Conservation (phyloP, 2,797 vertebrate genomes). For the Poecile montanus region DNA sequence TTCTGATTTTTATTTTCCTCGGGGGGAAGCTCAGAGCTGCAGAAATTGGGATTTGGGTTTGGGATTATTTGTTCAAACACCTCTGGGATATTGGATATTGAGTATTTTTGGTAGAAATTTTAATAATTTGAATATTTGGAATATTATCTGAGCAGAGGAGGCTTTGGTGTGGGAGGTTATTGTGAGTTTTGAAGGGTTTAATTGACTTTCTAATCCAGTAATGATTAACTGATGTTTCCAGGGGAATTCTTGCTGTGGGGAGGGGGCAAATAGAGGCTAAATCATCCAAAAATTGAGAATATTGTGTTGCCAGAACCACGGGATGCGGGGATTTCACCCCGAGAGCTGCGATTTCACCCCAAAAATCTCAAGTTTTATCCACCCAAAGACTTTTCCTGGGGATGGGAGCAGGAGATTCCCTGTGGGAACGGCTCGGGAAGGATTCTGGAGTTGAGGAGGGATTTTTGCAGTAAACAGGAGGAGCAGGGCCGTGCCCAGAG, state of each 20-base stretch:
- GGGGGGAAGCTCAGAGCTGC: not conserved
- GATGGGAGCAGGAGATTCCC: fast-evolving
- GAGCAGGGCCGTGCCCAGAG: not conserved
- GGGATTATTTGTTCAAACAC: too few relatives aligned
- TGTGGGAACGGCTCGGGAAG: not conserved
- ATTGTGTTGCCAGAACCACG: fast-evolving
- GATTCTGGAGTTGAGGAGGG: fast-evolving
- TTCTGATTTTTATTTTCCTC: not conserved
- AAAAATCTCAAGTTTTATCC: fast-evolving
- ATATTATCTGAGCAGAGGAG: not conserved
- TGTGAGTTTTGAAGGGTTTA: not conserved
- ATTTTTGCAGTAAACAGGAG: not conserved
- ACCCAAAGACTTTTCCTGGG: fast-evolving
- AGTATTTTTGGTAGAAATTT: too few relatives aligned
- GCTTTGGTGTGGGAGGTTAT: fast-evolving
- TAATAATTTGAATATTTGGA: too few relatives aligned
- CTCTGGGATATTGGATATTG: too few relatives aligned
- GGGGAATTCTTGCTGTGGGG: not conserved
- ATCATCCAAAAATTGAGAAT: not conserved
- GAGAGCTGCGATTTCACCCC: not conserved
- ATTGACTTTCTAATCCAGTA: not conserved
- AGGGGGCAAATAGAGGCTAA: not conserved
- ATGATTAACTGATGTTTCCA: not conserved
- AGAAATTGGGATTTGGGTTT: not conserved
- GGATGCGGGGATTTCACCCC: not conserved